Evolutionary conservation across 2,888 invertebrate species (phyloP), one percentile per base, ranked within the genome.

Genomic region (Polietes domitor): DNA sequence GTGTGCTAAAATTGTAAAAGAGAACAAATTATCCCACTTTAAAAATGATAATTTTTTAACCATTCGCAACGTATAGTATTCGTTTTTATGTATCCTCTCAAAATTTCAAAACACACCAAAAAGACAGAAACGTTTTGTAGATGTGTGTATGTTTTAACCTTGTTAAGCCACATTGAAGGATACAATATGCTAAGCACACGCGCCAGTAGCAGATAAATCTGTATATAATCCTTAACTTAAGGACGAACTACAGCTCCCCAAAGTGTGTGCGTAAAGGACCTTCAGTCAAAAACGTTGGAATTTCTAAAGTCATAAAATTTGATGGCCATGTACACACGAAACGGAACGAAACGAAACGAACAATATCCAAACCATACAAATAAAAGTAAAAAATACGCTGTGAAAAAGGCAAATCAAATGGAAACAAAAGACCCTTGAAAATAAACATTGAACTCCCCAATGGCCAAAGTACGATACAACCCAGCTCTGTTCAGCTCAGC

Each of bases 341-440:
- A 43, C 32, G 9, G 32, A 32, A n/a, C 37, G 7, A 61, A 50
- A 61, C 61, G 2, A 58, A 21, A 58, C 3, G 17, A 50, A 2
- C 50, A 24, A 26, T 26, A 6, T 26, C 26, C 58, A 58, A 26
- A 6, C 15, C 26, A 15, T 26, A 26, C 24, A 26, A 21, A 21
- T 19, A 32, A 21, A 50, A 55, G n/a, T n/a, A n/a, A n/a, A n/a
- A n/a, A n/a, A n/a, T n/a, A n/a, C 12, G 21, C 21, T 55, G 3
- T 58, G 12, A 26, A 26, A 58, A 58, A 58, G 17, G 17, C 24
- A 58, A 24, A 58, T 58, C 58, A 58, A 58, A 24, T 68, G 43
- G 68, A 3, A 41, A 65, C 17, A 17, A 41, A 68, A 68, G 37
- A 21, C 5, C 43, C 21, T 68, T 68, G 68, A 43, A 65, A 37